These are phyloP conservation scores for Aethina tumida DNA, from an alignment of 1,140 invertebrate species.

Conservation along the genomic window DNA sequence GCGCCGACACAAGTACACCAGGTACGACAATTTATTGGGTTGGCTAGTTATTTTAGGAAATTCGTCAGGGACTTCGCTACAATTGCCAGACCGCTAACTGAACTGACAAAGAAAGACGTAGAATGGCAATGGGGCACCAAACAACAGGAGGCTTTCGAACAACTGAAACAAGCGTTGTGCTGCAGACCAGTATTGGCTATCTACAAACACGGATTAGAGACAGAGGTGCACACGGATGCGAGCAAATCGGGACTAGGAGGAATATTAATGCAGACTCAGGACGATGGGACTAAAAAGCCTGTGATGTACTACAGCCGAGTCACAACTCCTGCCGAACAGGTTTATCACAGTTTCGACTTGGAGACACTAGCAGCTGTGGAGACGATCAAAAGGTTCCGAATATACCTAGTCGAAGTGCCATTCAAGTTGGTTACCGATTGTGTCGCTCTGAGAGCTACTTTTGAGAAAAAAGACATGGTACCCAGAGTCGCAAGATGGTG, in stretches of 20 bases:
- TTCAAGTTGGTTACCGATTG: conserved; percentile 29
- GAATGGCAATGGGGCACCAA: conserved; percentile 12
- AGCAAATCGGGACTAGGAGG: conserved; percentile 23
- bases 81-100: conserved; percentile 16
- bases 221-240: conserved; percentile 26
- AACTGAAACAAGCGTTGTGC: conserved; percentile 4
- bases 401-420: conserved; percentile 20
- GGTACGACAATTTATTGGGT: conserved; percentile 31
- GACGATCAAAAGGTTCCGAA: conserved; percentile 22
- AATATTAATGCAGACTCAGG: conserved; percentile 25
- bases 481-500: conserved; percentile 29
- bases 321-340: conserved; percentile 20
- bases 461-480: conserved; percentile 22
- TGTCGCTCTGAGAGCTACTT: conserved; percentile 17
- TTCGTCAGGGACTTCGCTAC: conserved; percentile 26
- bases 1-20: conserved; percentile 22
- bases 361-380: conserved; percentile 27
- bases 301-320: conserved; percentile 28
- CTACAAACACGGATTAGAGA: conserved; percentile 22
- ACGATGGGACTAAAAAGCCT: conserved; percentile 8
- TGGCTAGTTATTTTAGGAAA: conserved; percentile 27
- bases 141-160: conserved; percentile 13
- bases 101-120: conserved; percentile 13
- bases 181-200: conserved; percentile 6
- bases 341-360: conserved; percentile 28